Conservation (phyloP, 2,797 vertebrate species). For the Ibycter americanus region DNA sequence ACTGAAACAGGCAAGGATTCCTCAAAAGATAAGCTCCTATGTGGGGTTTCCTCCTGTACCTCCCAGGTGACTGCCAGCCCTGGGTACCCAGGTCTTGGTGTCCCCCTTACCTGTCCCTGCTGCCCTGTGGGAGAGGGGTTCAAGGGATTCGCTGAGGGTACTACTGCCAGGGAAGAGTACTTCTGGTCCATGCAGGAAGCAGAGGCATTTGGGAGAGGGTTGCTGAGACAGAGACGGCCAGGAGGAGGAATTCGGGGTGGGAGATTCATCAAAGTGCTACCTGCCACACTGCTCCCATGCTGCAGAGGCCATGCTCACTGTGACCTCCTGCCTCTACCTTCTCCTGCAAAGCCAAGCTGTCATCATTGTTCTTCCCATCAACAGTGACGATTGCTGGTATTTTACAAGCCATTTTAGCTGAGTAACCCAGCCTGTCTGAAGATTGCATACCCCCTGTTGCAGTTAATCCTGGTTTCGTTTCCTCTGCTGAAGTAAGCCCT, state of each 20-base stretch:
- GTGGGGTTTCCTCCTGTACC: not conserved
- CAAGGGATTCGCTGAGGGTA: not conserved
- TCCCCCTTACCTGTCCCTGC: not conserved
- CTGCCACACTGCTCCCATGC: accelerated
- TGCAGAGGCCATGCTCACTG: not conserved
- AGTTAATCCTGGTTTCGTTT: not conserved
- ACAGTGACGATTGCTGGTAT: not conserved
- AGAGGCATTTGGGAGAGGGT: not conserved
- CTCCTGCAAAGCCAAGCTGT: not conserved
- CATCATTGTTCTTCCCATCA: not conserved
- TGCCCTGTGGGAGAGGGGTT: not conserved
- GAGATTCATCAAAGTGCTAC: not conserved
- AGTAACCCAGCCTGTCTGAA: not conserved
- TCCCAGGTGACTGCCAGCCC: not conserved
- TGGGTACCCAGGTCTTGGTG: not conserved
- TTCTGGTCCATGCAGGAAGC: not conserved
- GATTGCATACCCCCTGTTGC: not conserved
- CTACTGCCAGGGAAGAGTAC: not conserved
- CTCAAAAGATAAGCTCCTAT: not conserved
- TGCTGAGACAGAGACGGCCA: not conserved
- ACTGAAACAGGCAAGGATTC: not conserved
- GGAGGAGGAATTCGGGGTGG: not conserved
- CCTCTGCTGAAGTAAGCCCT: not conserved
- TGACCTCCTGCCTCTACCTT: accelerated
- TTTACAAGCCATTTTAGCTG: not conserved